These are phyloP conservation scores for Zootermopsis nevadensis DNA, from an alignment of 2,888 invertebrate genomes.

Conservation along the genomic window DNA sequence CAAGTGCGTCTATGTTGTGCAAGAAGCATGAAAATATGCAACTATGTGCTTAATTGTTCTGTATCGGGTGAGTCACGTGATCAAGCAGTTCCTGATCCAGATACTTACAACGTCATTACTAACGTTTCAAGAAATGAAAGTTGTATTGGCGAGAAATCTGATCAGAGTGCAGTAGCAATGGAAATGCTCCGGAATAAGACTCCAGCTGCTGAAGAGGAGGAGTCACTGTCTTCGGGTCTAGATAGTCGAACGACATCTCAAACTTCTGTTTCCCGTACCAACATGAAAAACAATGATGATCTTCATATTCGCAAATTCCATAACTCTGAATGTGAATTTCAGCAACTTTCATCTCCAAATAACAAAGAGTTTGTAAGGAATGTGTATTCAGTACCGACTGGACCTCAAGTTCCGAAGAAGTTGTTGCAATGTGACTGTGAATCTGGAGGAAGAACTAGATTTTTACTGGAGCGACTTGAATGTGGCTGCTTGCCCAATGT, in stretches of 20 bases:
- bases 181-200: background rate
- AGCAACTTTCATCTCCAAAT: background rate
- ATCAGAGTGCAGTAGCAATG: background rate
- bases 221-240: background rate
- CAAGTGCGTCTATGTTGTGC: background rate
- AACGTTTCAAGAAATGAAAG: background rate
- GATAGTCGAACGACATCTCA: background rate
- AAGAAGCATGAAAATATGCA: background rate
- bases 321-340: background rate
- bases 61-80: background rate
- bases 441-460: constrained; percentile 7
- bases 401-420: background rate
- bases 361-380: background rate
- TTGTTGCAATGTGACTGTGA: background rate
- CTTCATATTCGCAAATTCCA: background rate
- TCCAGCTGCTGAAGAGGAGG: background rate
- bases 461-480: background rate
- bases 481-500: background rate
- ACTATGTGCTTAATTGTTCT: background rate
- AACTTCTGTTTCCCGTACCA: background rate
- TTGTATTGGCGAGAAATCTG: background rate
- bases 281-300: too few species aligned
- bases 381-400: constrained; percentile 9
- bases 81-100: background rate
- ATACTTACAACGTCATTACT: background rate